Evolutionary conservation across 2,113 vertebrate species (phyloP).

Genomic region (Erythrocebus patas): DNA sequence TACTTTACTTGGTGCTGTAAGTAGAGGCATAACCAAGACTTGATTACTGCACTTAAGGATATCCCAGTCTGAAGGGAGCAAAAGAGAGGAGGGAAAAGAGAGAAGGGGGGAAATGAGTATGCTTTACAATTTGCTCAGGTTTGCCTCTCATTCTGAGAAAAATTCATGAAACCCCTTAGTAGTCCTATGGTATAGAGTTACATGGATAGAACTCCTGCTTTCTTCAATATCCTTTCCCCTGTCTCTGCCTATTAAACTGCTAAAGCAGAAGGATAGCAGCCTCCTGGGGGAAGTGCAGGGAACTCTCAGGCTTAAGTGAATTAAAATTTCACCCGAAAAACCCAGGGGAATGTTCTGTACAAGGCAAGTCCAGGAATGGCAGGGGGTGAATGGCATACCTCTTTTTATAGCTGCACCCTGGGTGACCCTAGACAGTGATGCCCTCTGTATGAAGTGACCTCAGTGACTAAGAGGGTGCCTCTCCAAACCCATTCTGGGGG

Average conservation of each 20-base stretch:
- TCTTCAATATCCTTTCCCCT: conserved; percentile 25
- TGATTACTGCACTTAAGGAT: neutral
- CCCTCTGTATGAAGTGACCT: neutral
- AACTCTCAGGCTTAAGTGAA: neutral
- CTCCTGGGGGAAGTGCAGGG: neutral
- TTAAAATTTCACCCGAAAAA: conserved; percentile 54
- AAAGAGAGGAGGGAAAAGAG: neutral
- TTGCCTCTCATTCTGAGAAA: neutral
- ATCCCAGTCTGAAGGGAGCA: neutral
- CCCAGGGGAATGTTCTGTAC: neutral
- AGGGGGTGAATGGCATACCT: neutral
- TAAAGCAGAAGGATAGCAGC: conserved; percentile 24
- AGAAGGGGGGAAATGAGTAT: neutral
- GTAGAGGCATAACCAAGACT: neutral
- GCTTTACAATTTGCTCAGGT: neutral
- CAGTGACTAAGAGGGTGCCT: neutral
- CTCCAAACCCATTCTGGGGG: neutral
- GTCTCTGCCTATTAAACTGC: conserved; percentile 44
- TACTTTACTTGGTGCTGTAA: neutral
- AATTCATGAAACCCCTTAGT: neutral
- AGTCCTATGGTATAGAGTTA: neutral
- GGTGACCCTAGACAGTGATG: neutral
- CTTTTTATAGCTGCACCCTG: neutral
- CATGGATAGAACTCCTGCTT: neutral
- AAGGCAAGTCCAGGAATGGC: neutral